These are phyloP conservation scores for Calameuta filiformis DNA, from an alignment of 2,888 invertebrate genomes.

Conservation along the genomic window DNA sequence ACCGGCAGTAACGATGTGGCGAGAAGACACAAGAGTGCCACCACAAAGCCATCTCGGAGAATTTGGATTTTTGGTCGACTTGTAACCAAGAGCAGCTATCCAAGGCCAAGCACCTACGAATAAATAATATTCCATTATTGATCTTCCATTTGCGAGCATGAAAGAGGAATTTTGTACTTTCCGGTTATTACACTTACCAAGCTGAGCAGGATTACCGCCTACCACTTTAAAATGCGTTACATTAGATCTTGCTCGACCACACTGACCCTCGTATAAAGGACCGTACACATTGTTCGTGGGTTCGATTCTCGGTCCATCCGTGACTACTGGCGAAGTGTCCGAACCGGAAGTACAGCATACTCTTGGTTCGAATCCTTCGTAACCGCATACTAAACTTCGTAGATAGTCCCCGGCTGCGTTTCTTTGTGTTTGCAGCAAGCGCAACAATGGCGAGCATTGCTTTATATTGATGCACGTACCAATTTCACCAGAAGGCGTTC, in stretches of 20 bases:
- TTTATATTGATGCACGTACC: conserved; percentile 71
- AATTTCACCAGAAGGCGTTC: conserved; percentile 65
- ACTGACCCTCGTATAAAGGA: conserved; percentile 62
- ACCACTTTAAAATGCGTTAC: conserved; percentile 74
- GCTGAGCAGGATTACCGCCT: conserved; percentile 75
- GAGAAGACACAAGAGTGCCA: conserved; percentile 74
- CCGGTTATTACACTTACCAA: conserved; percentile 66
- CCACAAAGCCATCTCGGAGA: conserved; percentile 72
- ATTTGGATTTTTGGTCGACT: conserved; percentile 62
- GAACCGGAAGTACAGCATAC: conserved; percentile 70
- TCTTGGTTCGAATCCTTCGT: conserved; percentile 73
- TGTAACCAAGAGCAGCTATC: conserved; percentile 81
- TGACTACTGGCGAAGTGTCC: not conserved
- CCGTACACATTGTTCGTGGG: conserved; percentile 37
- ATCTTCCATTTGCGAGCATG: not conserved
- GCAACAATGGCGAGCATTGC: conserved; percentile 68
- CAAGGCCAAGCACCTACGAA: conserved; percentile 82
- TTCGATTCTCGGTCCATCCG: conserved; percentile 1
- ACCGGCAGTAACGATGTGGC: conserved; percentile 82
- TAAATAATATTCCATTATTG: not conserved
- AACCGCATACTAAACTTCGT: conserved; percentile 77
- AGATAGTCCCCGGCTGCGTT: conserved; percentile 68
- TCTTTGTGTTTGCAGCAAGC: conserved; percentile 66
- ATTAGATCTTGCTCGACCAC: conserved; percentile 71
- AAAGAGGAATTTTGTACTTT: not conserved